phyloP scores from a whole-genome alignment of 2,113 vertebrate species.

The Parus major region DNA sequence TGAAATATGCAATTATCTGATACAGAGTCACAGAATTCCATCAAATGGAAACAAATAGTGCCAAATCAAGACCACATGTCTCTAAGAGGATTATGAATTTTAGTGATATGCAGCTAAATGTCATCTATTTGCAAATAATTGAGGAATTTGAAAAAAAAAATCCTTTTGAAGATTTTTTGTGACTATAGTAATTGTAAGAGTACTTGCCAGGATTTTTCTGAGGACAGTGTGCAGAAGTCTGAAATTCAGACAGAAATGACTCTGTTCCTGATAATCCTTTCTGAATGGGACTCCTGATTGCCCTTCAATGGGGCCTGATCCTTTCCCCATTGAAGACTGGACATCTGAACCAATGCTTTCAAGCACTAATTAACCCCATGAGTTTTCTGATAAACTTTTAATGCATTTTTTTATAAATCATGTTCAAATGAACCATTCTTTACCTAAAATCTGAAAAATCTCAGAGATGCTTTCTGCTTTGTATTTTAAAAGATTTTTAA shows the following conservation, averaged over 20 bases:
- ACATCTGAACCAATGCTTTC: neutral
- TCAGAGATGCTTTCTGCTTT: neutral
- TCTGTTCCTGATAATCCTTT: neutral
- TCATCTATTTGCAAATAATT: slow-evolving; percentile 25
- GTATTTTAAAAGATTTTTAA: neutral
- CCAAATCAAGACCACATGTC: slow-evolving; percentile 56
- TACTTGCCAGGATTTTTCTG: slow-evolving; percentile 41
- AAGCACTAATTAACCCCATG: neutral
- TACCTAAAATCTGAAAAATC: neutral
- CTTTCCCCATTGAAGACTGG: neutral
- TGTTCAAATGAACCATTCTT: neutral
- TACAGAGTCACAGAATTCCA: slow-evolving; percentile 29
- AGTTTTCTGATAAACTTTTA: neutral
- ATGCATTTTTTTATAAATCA: neutral
- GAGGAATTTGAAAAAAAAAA: slow-evolving; percentile 32
- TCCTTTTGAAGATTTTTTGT: slow-evolving; percentile 23
- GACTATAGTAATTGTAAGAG: slow-evolving; percentile 24
- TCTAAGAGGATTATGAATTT: slow-evolving; percentile 36
- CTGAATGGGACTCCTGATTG: neutral
- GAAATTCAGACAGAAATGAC: slow-evolving; percentile 6
- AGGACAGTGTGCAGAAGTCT: slow-evolving; percentile 10
- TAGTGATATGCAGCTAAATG: slow-evolving; percentile 45
- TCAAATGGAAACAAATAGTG: slow-evolving; percentile 26
- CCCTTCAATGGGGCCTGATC: neutral
- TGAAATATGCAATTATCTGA: slow-evolving; percentile 49